Evolutionary conservation across 1,140 invertebrate species (phyloP).

Genomic region (Dufourea novaeangliae): DNA sequence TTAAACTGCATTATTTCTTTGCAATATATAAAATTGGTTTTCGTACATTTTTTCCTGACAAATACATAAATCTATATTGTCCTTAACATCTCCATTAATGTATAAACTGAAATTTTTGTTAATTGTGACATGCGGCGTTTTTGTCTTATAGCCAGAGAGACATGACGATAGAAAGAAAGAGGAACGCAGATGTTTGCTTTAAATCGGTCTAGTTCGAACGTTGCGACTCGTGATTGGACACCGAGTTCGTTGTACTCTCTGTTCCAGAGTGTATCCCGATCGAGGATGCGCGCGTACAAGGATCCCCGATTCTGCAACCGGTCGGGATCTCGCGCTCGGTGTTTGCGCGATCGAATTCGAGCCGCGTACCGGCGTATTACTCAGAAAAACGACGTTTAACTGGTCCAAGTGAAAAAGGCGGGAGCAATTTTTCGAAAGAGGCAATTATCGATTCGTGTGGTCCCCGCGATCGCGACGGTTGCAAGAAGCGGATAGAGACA

Average conservation of each 20-base stretch:
- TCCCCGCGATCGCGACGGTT: slow-evolving; percentile 62
- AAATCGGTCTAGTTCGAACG: too few relatives aligned
- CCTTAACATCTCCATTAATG: too few relatives aligned
- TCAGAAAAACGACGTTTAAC: slow-evolving; percentile 76
- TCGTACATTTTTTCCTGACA: too few relatives aligned
- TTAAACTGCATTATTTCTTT: too few relatives aligned
- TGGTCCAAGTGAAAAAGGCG: slow-evolving; percentile 75
- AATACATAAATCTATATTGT: too few relatives aligned
- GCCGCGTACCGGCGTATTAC: slow-evolving; percentile 64
- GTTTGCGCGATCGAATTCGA: slow-evolving; percentile 72
- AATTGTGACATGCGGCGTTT: too few relatives aligned
- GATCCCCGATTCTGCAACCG: slow-evolving; percentile 54
- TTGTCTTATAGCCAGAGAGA: too few relatives aligned
- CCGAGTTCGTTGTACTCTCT: slow-evolving; percentile 28
- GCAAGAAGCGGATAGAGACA: slow-evolving; percentile 81
- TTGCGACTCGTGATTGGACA: background rate
- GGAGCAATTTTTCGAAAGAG: slow-evolving; percentile 77
- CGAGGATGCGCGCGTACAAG: slow-evolving; percentile 7
- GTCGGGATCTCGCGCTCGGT: slow-evolving; percentile 65
- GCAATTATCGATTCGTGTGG: slow-evolving; percentile 82
- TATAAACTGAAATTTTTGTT: too few relatives aligned
- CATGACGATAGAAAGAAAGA: too few relatives aligned
- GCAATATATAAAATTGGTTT: too few relatives aligned
- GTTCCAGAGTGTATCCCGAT: background rate
- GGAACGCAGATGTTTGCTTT: too few relatives aligned